These are phyloP conservation scores for Setipinna tenuifilis DNA, from an alignment of 2,797 vertebrate genomes.

Conservation along the genomic window DNA sequence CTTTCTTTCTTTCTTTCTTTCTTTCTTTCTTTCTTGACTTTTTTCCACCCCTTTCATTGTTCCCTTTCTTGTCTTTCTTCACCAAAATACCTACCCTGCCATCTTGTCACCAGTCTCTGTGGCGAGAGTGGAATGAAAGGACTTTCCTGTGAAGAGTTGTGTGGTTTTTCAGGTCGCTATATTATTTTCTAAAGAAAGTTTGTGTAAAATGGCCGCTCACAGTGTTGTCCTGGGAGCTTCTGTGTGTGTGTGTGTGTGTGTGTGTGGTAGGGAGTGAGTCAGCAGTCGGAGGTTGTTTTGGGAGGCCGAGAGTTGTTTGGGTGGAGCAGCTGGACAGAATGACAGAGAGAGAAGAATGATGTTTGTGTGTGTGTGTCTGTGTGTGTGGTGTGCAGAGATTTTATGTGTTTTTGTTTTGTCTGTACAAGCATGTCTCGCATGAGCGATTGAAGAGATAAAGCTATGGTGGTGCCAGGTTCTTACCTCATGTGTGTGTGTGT, in stretches of 20 bases:
- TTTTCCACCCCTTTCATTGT: neutral
- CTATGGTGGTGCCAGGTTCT: neutral
- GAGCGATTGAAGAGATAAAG: neutral
- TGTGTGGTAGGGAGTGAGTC: constrained; percentile 13
- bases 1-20: neutral
- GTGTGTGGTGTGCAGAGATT: neutral
- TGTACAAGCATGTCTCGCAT: neutral
- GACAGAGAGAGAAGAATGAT: neutral
- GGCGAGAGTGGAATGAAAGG: constrained; percentile 37
- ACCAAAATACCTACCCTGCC: constrained; percentile 20
- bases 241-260: constrained; percentile 17
- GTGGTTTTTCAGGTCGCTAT: constrained; percentile 48
- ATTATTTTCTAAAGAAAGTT: neutral
- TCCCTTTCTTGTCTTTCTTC: neutral
- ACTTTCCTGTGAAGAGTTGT: constrained; percentile 61
- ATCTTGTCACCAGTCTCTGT: constrained; percentile 25
- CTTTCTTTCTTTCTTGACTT: neutral
- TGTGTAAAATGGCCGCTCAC: constrained; percentile 27
- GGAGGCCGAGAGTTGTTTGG: constrained; percentile 17
- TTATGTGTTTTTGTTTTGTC: neutral
- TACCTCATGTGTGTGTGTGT: neutral
- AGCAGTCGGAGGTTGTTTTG: constrained; percentile 15
- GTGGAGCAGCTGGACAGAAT: constrained; percentile 13
- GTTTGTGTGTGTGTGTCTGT: neutral
- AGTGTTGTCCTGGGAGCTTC: constrained; percentile 32